Evolutionary conservation across 2,113 vertebrate species (phyloP).

Genomic region (Crotalus viridis): DNA sequence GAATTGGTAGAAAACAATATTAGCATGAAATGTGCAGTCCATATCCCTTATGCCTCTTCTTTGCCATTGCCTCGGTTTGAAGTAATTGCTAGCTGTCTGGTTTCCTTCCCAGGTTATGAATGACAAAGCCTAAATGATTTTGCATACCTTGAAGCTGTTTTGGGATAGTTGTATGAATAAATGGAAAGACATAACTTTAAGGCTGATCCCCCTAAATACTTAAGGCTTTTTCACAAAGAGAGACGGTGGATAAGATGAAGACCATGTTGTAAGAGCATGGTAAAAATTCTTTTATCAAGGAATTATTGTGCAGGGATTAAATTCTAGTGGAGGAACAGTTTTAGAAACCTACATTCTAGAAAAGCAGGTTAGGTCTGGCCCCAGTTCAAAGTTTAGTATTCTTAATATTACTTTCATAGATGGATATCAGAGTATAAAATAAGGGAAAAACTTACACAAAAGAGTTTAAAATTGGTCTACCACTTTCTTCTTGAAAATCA

Average conservation of each 20-base stretch:
- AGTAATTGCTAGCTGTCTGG: not conserved
- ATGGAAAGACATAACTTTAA: not conserved
- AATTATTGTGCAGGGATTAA: not conserved
- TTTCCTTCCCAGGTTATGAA: not conserved
- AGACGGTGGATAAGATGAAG: not conserved
- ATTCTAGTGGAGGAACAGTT: not conserved
- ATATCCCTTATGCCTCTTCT: not conserved
- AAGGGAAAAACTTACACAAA: not conserved
- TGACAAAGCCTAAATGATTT: not conserved
- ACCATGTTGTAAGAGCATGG: not conserved
- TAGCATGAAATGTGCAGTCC: not conserved
- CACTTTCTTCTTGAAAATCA: not conserved
- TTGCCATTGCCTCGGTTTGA: not conserved
- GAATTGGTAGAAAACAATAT: not conserved
- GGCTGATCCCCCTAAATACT: not conserved
- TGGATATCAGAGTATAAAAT: not conserved
- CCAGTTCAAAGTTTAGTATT: not conserved
- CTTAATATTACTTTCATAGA: not conserved
- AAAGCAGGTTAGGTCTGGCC: not conserved
- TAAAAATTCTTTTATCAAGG: not conserved
- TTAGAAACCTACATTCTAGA: not conserved
- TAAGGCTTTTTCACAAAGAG: not conserved
- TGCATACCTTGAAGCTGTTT: not conserved
- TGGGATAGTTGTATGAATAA: not conserved
- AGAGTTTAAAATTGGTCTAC: not conserved